These are phyloP conservation scores for Hartigia nigra DNA, from an alignment of 2,888 invertebrate species.

Conservation along the genomic window DNA sequence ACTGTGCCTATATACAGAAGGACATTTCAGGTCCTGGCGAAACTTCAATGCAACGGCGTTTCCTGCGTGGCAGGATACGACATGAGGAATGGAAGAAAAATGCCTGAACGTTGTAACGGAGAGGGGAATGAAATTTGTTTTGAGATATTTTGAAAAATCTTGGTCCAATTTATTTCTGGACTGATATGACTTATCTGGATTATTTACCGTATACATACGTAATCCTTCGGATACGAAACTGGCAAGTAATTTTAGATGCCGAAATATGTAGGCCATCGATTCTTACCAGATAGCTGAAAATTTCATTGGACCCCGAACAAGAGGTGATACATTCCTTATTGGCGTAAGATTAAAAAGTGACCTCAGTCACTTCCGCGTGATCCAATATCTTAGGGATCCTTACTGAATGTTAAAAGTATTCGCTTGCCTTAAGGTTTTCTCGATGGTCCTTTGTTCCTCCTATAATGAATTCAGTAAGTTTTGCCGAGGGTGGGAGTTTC, in stretches of 20 bases:
- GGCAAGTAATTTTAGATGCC: background rate
- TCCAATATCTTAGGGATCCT: conserved; percentile 9
- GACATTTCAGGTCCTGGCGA: background rate
- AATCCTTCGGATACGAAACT: background rate
- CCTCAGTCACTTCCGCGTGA: background rate
- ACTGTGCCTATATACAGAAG: background rate
- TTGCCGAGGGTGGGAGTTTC: conserved; percentile 64
- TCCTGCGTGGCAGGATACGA: background rate
- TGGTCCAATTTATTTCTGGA: background rate
- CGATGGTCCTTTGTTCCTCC: conserved; percentile 55
- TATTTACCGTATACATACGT: no score
- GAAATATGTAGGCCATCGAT: background rate
- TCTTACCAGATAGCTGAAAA: background rate
- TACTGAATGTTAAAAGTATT: conserved; percentile 32
- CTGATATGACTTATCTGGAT: background rate
- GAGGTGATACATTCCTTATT: background rate
- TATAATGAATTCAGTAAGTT: conserved; percentile 64
- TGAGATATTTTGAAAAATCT: background rate
- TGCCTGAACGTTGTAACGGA: background rate
- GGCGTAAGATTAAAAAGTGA: background rate
- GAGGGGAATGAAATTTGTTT: background rate
- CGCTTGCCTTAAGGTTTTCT: conserved; percentile 54
- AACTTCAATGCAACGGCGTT: conserved; percentile 29
- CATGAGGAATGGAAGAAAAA: background rate
- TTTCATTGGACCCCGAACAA: background rate